Conservation (phyloP, 1,140 invertebrate genomes). For the Philopotamus ludificatus region DNA sequence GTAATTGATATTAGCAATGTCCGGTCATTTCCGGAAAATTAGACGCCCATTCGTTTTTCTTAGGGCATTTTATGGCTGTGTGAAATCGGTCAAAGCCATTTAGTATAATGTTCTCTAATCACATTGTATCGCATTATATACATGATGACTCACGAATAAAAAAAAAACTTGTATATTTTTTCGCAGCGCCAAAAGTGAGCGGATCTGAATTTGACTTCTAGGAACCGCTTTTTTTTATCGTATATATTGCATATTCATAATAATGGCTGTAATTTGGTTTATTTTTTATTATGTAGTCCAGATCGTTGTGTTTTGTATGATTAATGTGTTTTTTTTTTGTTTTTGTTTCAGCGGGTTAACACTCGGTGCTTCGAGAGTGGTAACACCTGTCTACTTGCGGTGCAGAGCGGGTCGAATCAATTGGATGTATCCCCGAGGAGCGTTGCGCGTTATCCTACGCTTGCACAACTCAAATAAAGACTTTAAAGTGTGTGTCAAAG, state of each 20-base stretch:
- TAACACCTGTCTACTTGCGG: constrained; percentile 74
- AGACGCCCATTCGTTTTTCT: too few species aligned
- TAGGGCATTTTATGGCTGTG: too few species aligned
- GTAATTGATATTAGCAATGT: too few species aligned
- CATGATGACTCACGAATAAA: not conserved
- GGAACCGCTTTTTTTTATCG: not conserved
- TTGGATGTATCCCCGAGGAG: constrained; percentile 76
- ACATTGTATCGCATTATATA: not conserved
- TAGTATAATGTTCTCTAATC: constrained; percentile 10
- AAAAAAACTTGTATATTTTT: not conserved
- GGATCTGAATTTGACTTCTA: not conserved
- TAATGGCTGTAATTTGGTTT: constrained; percentile 2
- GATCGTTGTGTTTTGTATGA: not conserved
- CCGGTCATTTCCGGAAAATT: too few species aligned
- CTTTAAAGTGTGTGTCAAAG: constrained; percentile 70
- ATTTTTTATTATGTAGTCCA: not conserved
- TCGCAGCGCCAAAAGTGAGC: not conserved
- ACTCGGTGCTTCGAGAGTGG: constrained; percentile 57
- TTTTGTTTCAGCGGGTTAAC: constrained; percentile 57
- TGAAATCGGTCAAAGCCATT: constrained; percentile 6
- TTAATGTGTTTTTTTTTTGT: constrained; percentile 2
- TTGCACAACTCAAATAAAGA: constrained; percentile 61
- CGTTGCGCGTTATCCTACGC: constrained; percentile 66
- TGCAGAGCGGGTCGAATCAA: constrained; percentile 69
- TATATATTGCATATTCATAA: too few species aligned